Evolutionary conservation across 2,113 vertebrate genomes (phyloP), one percentile per base, ranked within the genome.

Genomic region (Scopus umbretta): DNA sequence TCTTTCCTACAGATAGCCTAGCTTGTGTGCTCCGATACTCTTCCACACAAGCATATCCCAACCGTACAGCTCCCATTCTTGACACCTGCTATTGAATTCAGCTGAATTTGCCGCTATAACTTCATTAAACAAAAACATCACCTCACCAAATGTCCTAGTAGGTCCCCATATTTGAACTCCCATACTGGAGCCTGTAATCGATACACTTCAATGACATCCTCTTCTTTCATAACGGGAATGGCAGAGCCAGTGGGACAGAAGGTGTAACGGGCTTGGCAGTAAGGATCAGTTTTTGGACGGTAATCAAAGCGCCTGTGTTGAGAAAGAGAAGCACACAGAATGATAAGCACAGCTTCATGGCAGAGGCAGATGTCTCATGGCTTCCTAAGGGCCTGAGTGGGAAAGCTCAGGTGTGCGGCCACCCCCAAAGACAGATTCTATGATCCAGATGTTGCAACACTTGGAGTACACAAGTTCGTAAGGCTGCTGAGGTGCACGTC

Each of bases 111-210:
- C 19, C 29, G 29, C 14, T 40, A 0, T 12, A 79, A 56, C 26
- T 82, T 70, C 16, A 49, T 62, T 70, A 82, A 88, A 86, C 36
- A 70, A 90, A 96, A 86, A 22, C 8, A 95, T 20, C 71, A 32
- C 34, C 98, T 98, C 98, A 99, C 99, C 96, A 99, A 82, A 97
- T 98, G 99, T 72, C 99, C 99, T 55, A 99, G 96, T 6, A 99
- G 93, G 90, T 98, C 98, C 63, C 99, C 99, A 8, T 99, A 99
- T 94, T 99, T 99, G 97, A 99, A 99, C 93, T 99, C 99, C 99
- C 99, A 99, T 8, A 99, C 99, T 15, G 99, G 99, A 29, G 99
- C 97, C 96, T 99, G 99, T 58, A 99, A 96, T 56, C 99, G 97
- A 90, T 99, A 99, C 36, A 99, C 98, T 27, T 99, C 99, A 91